A percentile compares a stretch with the other conserved stretches of the same genome.
phyloP scores from a whole-genome alignment of 2,113 vertebrate species.

The Otocyon megalotis region DNA sequence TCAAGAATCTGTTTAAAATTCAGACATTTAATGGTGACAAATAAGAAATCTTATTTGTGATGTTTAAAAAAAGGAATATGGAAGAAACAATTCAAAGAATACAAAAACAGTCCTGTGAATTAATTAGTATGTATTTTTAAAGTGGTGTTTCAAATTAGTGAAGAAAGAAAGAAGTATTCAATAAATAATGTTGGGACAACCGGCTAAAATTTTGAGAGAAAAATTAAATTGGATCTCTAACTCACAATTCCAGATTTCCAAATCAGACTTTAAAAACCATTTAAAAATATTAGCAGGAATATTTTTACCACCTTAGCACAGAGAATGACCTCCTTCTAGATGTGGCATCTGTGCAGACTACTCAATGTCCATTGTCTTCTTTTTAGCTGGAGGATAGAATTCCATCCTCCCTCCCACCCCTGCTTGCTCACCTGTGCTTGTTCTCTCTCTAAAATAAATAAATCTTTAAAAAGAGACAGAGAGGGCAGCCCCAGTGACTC shows the following conservation, averaged over 20 bases:
- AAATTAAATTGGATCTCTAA: not conserved
- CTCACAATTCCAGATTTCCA: slow-evolving; percentile 4
- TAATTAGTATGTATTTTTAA: not conserved
- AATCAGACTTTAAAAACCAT: not conserved
- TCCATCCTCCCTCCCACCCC: too few species aligned
- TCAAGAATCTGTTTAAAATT: not conserved
- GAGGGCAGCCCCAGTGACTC: too few species aligned
- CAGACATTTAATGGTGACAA: too few species aligned
- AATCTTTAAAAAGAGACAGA: too few species aligned
- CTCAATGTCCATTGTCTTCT: not conserved
- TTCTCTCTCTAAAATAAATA: too few species aligned
- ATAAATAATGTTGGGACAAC: not conserved
- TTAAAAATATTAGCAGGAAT: slow-evolving; percentile 10
- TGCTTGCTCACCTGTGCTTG: too few species aligned
- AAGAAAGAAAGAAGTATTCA: not conserved
- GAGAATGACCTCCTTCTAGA: not conserved
- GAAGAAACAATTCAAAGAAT: not conserved
- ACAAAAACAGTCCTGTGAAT: not conserved
- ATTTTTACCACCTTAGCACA: not conserved
- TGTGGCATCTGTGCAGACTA: not conserved
- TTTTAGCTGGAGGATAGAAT: not conserved
- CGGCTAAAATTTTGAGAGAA: not conserved
- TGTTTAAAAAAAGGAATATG: too few species aligned
- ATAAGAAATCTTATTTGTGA: too few species aligned
- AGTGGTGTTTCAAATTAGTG: not conserved